Evolutionary conservation across 2,888 invertebrate species (phyloP), one percentile per base, ranked within the genome.

Genomic region (Diaprepes abbreviatus): DNA sequence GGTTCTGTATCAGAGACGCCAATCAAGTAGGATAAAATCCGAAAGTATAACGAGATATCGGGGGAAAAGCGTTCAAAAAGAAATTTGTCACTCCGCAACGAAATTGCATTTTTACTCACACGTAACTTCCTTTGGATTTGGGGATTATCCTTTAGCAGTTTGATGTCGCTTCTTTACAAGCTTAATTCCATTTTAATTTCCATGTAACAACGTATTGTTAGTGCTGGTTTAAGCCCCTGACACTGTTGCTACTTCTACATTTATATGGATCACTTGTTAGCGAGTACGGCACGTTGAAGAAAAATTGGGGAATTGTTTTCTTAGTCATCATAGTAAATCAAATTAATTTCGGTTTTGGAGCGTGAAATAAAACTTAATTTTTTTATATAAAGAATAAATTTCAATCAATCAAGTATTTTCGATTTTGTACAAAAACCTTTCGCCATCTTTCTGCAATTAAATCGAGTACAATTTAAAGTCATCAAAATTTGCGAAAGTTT

Each of bases 91-190:
- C 35, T 66, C 66, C 28, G 43, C 52, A 57, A 43, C 52, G 64
- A 70, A 73, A 73, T 73, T 73, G 72, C 72, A 73, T 73, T 73
- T 73, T 73, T 73, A 70, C 72, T 73, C 67, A 73, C 72, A 73
- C 72, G 62, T 60, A 68, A 59, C 57, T 62, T 35, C 71, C 31
- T 48, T 52, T 40, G 60, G 64, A 71, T 65, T 71, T 45, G 21
- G 63, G 67, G 71, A 67, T 71, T 71, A 71, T 71, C 71, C 59
- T 71, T 66, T 70, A 55, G 59, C 70, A 50, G 70, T 62, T 55
- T 71, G 71, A 71, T 63, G 71, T 71, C 67, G 58, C 65, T 68
- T 33, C 63, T 54, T 64, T 64, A 71, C 31, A 48, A 67, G 43
- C 71, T 64, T 71, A 71, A 71, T 71, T 60, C 71, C 71, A 64